Evolutionary conservation across 1,140 invertebrate genomes (phyloP), one percentile per base, ranked within the genome.

Genomic region (Pachyrhynchus sulphureomaculatus): DNA sequence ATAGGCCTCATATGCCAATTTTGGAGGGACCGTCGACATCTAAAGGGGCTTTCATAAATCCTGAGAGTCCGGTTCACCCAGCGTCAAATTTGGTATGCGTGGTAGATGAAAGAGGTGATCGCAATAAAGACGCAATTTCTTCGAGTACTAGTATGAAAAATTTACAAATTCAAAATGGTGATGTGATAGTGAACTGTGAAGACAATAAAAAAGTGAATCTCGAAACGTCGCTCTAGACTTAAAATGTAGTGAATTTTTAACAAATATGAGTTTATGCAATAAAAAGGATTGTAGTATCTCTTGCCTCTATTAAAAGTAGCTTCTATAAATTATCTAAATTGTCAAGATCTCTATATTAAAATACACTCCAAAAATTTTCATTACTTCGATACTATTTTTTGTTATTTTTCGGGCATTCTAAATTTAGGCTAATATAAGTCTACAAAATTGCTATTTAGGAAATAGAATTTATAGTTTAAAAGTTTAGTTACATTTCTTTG

Each of bases 21-120:
- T 24, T 69, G 15, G 64, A 64, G 9, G 59, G 48, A 20, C 60
- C 64, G 1, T 64, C 66, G 3, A 68, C 68, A 12, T 68, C 66
- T 8, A 61, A 62, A 39, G 49, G 33, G 6, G 52, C 29, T 10
- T 60, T 49, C 15, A 12, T 64, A 12, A 48, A 53, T 23, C 54
- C 54, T 1, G 60, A 55, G 21, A 33, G 47, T 21, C 39, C 49
- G 3, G 29, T 37, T n/a, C 2, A 34, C 13, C 20, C 36, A 4
- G 15, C 32, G 10, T 37, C 10, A 34, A 47, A 36, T 15, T 44
- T 53, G 33, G 51, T 42, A 13, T 44, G 42, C 9, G 49, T 37
- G 13, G 20, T 47, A 20, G 13, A 32, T 23, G 51, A 45, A 2
- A 18, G 52, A 20, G 48, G 6, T 17, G 42, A 48, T 6, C 26